These are phyloP conservation scores for Eupithecia dodoneata DNA, from an alignment of 2,888 invertebrate genomes.

Conservation along the genomic window DNA sequence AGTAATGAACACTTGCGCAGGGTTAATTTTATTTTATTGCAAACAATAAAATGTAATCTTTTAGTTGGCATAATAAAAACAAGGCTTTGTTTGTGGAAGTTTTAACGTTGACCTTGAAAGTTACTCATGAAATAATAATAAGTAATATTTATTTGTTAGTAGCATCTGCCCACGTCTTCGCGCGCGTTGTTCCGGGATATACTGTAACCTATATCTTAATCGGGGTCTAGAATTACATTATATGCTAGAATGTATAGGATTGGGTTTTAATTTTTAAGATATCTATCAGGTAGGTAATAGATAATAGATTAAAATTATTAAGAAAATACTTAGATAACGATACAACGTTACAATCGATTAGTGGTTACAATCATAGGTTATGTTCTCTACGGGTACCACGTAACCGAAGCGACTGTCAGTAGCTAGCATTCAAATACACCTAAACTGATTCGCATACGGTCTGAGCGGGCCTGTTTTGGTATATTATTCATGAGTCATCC, in stretches of 20 bases:
- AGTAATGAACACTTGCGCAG: not conserved
- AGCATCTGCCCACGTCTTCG: not conserved
- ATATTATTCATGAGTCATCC: not conserved
- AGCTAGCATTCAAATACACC: not conserved
- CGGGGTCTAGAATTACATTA: not conserved
- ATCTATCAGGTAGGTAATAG: too few species aligned
- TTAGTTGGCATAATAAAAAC: slow-evolving; percentile 5
- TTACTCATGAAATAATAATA: not conserved
- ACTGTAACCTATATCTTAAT: not conserved
- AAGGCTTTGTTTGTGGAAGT: not conserved
- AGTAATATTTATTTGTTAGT: not conserved
- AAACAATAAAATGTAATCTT: slow-evolving; percentile 12
- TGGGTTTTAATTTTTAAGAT: too few species aligned
- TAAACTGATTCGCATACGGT: not conserved
- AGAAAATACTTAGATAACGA: too few species aligned
- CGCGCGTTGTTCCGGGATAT: not conserved
- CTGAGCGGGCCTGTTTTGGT: too few species aligned
- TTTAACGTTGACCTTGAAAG: not conserved
- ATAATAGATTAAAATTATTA: too few species aligned
- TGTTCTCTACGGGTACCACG: too few species aligned
- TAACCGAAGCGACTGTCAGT: too few species aligned
- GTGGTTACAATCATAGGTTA: too few species aligned
- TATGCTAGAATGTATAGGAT: too few species aligned
- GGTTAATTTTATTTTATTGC: slow-evolving; percentile 13
- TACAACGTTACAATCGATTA: too few species aligned